phyloP scores from a whole-genome alignment of 2,797 vertebrate genomes.

The Melopsittacus undulatus region DNA sequence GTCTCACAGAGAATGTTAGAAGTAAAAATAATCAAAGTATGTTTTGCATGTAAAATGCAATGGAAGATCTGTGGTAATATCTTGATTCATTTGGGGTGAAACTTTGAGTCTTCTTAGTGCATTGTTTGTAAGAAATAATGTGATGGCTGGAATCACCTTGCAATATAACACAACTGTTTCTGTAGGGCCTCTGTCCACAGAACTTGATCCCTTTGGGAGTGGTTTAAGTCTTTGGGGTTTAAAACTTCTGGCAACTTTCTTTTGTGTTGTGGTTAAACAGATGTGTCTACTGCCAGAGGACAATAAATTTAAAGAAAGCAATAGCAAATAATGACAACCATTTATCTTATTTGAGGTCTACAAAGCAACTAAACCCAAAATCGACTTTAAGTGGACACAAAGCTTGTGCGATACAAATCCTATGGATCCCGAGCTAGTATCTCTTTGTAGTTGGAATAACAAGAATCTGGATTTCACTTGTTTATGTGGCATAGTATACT shows the following conservation, averaged over 20 bases:
- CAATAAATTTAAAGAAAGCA: constrained; percentile 21
- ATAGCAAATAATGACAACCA: neutral
- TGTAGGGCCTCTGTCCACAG: neutral
- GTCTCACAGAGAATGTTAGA: neutral
- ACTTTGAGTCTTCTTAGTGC: neutral
- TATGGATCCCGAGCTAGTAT: neutral
- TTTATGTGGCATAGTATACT: neutral
- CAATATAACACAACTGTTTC: neutral
- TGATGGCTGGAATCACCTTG: neutral
- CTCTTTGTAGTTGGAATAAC: neutral
- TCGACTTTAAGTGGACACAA: neutral
- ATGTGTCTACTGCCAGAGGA: neutral
- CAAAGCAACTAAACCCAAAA: neutral
- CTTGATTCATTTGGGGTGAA: neutral
- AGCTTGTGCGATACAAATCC: neutral
- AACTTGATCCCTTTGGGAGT: neutral
- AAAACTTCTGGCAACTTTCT: constrained; percentile 9
- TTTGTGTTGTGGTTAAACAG: neutral
- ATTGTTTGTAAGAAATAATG: neutral
- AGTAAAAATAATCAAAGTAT: neutral
- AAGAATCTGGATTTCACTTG: neutral
- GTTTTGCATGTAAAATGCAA: neutral
- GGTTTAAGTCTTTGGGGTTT: neutral
- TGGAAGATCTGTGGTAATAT: neutral
- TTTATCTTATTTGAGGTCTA: constrained; percentile 31